Conservation (phyloP, 1,140 invertebrate species). For the Macrocentrus cingulum region DNA sequence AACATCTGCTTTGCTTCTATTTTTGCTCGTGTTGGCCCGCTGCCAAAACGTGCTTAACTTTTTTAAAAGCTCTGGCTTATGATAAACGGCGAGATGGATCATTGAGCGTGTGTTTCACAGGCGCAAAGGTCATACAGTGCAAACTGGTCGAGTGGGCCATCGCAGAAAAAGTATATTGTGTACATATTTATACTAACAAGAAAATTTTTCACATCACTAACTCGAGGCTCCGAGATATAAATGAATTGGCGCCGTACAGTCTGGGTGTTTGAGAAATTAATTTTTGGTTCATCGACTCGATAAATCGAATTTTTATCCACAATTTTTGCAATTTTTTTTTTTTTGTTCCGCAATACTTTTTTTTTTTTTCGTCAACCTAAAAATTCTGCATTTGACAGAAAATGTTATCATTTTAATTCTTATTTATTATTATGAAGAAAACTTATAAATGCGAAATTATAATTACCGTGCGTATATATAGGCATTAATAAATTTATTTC, state of each 20-base stretch:
- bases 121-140: conserved; percentile 28
- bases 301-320: conserved; percentile 20
- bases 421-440: no score
- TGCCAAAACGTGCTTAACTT: conserved; percentile 57
- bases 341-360: conserved; percentile 12
- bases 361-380: neutral
- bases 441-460: no score
- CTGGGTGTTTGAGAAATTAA: conserved; percentile 7
- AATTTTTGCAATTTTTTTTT: conserved; percentile 2
- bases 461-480: conserved; percentile 40
- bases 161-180: neutral
- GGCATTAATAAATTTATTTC: no score
- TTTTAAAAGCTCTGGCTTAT: conserved; percentile 49
- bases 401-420: no score
- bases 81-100: conserved; percentile 53
- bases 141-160: neutral
- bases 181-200: conserved; percentile 1
- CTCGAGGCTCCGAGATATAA: conserved; percentile 11
- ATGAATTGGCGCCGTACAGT: conserved; percentile 8
- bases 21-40: conserved; percentile 58
- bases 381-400: no score
- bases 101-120: conserved; percentile 40
- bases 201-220: conserved; percentile 23
- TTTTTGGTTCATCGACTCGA: conserved; percentile 19
- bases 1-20: conserved; percentile 62